These are phyloP conservation scores for Sardina pilchardus DNA, from an alignment of 2,113 vertebrate genomes.

Conservation along the genomic window DNA sequence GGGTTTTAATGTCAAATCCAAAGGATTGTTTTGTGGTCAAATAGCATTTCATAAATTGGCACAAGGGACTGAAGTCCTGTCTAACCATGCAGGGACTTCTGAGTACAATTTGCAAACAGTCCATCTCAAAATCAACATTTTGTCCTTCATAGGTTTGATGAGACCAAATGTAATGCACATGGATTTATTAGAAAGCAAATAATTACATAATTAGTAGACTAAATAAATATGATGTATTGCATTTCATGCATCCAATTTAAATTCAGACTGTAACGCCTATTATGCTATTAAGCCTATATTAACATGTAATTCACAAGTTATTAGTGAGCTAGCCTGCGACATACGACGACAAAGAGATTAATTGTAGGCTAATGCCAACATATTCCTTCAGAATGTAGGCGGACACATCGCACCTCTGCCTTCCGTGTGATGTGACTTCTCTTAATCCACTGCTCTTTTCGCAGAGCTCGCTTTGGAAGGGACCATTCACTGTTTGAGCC, in stretches of 20 bases:
- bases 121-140: no score
- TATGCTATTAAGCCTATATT: background rate
- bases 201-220: no score
- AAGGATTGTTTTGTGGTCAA: no score
- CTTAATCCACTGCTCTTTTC: conserved; percentile 52
- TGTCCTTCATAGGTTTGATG: no score
- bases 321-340: background rate
- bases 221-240: no score
- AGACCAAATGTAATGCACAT: no score
- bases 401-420: background rate
- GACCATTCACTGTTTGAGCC: conserved; percentile 31
- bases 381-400: background rate
- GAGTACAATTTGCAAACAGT: background rate
- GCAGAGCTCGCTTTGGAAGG: conserved; percentile 25
- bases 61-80: no score
- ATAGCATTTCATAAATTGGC: no score
- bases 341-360: background rate
- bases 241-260: background rate
- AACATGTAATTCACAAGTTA: background rate
- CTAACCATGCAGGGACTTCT: no score
- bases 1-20: background rate
- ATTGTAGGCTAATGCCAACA: background rate
- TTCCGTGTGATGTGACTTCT: background rate
- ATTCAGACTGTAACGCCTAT: background rate
- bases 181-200: no score